Percentiles rank a stretch among this genome's conserved stretches.
Conservation (phyloP, 2,888 invertebrate genomes). For the Pristionchus mayeri region DNA sequence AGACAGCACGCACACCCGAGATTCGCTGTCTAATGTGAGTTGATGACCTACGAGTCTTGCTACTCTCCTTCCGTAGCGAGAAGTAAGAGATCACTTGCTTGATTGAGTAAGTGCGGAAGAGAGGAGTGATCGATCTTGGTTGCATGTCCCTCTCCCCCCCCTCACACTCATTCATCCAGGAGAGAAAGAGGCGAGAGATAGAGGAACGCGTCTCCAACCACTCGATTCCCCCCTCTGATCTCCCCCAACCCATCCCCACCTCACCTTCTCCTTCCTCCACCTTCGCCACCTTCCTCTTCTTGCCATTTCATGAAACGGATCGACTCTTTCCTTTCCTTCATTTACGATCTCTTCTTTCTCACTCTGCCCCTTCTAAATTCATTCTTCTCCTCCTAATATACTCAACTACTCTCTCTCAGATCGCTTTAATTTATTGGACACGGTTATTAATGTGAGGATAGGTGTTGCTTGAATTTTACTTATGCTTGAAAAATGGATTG, state of each 20-base stretch:
- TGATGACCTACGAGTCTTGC: background rate
- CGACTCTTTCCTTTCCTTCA: background rate
- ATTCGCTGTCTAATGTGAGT: background rate
- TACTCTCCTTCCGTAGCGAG: background rate
- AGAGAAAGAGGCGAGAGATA: background rate
- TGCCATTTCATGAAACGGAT: background rate
- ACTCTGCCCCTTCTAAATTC: background rate
- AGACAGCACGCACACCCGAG: background rate
- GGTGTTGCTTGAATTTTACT: too few species aligned
- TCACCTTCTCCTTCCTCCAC: constrained; percentile 27
- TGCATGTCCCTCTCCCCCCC: background rate
- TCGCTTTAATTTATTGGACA: background rate
- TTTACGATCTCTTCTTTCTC: constrained; percentile 6
- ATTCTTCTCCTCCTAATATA: background rate
- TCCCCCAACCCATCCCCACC: background rate
- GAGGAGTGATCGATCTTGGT: constrained; percentile 1
- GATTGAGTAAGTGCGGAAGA: too few species aligned
- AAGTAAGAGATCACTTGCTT: background rate
- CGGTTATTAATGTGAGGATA: background rate
- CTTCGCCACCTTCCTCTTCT: background rate
- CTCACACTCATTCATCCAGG: constrained; percentile 4
- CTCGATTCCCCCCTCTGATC: background rate
- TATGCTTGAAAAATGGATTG: too few species aligned
- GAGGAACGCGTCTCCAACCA: background rate
- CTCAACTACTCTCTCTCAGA: background rate